Evolutionary conservation across 2,797 vertebrate genomes (phyloP), one percentile per base, ranked within the genome.

Genomic region (Valencia hispanica): DNA sequence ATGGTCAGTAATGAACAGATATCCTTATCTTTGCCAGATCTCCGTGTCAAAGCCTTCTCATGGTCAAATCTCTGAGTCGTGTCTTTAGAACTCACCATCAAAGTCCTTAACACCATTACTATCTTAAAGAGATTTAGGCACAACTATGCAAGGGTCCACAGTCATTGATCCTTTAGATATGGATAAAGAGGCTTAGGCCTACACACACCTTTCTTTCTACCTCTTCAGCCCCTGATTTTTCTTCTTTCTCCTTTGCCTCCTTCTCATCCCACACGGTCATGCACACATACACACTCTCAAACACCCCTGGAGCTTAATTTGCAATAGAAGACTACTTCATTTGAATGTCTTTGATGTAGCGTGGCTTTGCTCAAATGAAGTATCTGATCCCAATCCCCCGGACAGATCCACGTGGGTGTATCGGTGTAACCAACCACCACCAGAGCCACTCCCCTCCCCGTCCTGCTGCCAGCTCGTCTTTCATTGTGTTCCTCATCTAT

Each of bases 271-370:
- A 79, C 72, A 77, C 43, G 45, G 41, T 68, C 27, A n/a, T 3
- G 32, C 81, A 72, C 53, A 69, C 74, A 83, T 65, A 68, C 71
- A 65, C 75, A 77, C 74, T 61, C 75, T n/a, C 79, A 65, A 86
- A 82, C 88, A 79, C 85, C 88, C 89, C 90, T 84, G 80, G 90
- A 93, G 92, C 87, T 91, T 93, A 90, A 93, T 94, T 92, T 93
- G 90, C 91, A 92, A 90, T 86, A 90, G 88, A 90, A 89, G 89
- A 93, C 91, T 87, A 78, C 90, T 93, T 94, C 83, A 94, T 93
- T 94, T 94, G 91, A 93, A 93, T 92, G 88, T 84, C 90, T 94
- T 94, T 94, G 93, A 94, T 92, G 91, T 92, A 84, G 87, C 83
- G 78, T 89, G 87, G 89, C 93, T 93, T 85, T 86, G 86, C 90